Conservation (phyloP, 2,113 vertebrate genomes). For the Phrynosoma blainvillii region DNA sequence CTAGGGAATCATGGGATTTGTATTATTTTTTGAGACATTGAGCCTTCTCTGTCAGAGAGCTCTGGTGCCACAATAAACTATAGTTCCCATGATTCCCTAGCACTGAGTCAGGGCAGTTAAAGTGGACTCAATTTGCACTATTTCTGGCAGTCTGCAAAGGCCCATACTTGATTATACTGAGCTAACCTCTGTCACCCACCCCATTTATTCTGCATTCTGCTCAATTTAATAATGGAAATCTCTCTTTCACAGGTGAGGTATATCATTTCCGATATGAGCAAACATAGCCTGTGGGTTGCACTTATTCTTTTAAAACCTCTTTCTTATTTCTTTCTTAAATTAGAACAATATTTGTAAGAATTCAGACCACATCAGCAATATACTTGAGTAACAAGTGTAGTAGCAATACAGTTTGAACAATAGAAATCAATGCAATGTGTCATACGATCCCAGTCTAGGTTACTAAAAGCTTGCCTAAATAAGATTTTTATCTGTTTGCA, state of each 20-base stretch:
- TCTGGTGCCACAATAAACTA: too few relatives aligned
- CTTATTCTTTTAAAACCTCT: not conserved
- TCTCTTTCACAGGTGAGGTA: not conserved
- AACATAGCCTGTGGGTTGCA: too few relatives aligned
- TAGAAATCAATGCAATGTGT: not conserved
- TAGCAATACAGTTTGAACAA: not conserved
- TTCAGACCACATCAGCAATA: too few relatives aligned
- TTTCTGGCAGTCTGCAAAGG: too few relatives aligned
- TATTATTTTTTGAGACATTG: too few relatives aligned
- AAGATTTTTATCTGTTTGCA: not conserved
- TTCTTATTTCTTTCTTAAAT: not conserved
- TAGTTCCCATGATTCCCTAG: too few relatives aligned
- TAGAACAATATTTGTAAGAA: too few relatives aligned
- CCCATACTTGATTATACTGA: not conserved
- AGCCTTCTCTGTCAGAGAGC: too few relatives aligned
- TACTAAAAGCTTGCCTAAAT: not conserved
- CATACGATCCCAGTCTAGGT: not conserved
- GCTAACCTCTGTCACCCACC: not conserved
- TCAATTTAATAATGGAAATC: not conserved
- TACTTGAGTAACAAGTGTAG: not conserved
- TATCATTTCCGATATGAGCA: not conserved
- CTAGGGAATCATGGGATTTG: too few relatives aligned
- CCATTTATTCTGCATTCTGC: not conserved
- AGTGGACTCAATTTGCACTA: too few relatives aligned
- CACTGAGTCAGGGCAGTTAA: too few relatives aligned